Evolutionary conservation across 37 sponge, comb jelly and placozoan species (phyloP), one percentile per base, ranked within the genome.

Genomic region (Chondrosia reniformis): DNA sequence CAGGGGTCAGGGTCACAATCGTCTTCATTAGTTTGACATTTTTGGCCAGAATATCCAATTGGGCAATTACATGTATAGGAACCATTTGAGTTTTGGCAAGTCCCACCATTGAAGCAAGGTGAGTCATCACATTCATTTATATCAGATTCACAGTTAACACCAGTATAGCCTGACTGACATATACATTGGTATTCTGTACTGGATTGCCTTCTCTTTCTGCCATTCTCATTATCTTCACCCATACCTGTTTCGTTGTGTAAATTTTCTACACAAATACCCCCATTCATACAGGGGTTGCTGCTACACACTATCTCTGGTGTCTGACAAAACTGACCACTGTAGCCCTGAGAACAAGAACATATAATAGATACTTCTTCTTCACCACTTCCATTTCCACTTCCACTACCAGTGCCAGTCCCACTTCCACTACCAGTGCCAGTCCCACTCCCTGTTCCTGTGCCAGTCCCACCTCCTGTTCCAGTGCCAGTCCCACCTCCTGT

Each of bases 71-170:
- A 80, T 13, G 64, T 43, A 27, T 39, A 80, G 39, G 10, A 27
- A 25, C 42, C n/a, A 1, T 25, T 36, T 33, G 46, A 45, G 66
- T 63, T 38, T 27, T 45, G 43, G 67, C 80, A 80, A 1, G 52
- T 63, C 21, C 80, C 80, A 17, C 66, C 66, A 80, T 80, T 69
- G 36, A 30, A n/a, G 45, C 80, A 80, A 45, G 80, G 80, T 25
- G n/a, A 46, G 25, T 67, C 52, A 66, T n/a, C 28, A 43, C 80
- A 80, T 32, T 63, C 49, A 63, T 65, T 49, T 33, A 80, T 65
- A 71, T 83, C 43, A 13, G 30, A 17, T 15, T 30, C 67, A 80
- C 80, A 80, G 67, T 27, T 40, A 22, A 33, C 37, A n/a, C 80
- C 80, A 31, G 69, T 67, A 52, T 27, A 65, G 33, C 54, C 73